Percentiles rank a stretch among this genome's conserved stretches.
Evolutionary conservation across 2,888 invertebrate genomes (phyloP).

Genomic region (Leptinotarsa juncta): DNA sequence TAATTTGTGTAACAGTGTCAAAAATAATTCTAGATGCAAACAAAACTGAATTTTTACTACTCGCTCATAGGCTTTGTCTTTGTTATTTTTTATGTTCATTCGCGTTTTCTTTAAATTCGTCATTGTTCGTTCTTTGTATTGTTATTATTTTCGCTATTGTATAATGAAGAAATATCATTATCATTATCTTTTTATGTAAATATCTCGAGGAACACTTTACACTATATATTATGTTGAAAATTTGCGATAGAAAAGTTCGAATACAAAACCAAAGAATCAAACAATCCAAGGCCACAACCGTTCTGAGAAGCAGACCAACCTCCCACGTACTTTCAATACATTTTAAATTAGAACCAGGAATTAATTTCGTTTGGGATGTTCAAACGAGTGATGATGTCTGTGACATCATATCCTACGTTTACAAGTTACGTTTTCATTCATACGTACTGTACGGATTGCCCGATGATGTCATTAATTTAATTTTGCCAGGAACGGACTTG

Average conservation of each 20-base stretch:
- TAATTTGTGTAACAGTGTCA: too few relatives aligned
- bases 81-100: too few relatives aligned
- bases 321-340: constrained; percentile 20
- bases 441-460: constrained; percentile 42
- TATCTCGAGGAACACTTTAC: neutral
- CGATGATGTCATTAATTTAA: constrained; percentile 49
- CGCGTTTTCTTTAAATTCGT: too few relatives aligned
- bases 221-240: neutral
- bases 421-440: constrained; percentile 49
- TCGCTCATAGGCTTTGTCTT: too few relatives aligned
- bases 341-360: constrained; percentile 28
- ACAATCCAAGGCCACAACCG: neutral
- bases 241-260: neutral
- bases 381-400: constrained; percentile 22
- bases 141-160: too few relatives aligned
- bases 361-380: constrained; percentile 27
- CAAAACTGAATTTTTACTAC: too few relatives aligned
- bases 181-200: too few relatives aligned
- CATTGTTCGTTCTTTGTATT: too few relatives aligned
- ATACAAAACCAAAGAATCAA: neutral
- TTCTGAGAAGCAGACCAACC: neutral
- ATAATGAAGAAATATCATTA: too few relatives aligned
- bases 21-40: too few relatives aligned
- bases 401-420: constrained; percentile 43
- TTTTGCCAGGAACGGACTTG: constrained; percentile 37